These are phyloP conservation scores for Nixonia krombeini DNA, from an alignment of 1,140 invertebrate species.

Conservation along the genomic window DNA sequence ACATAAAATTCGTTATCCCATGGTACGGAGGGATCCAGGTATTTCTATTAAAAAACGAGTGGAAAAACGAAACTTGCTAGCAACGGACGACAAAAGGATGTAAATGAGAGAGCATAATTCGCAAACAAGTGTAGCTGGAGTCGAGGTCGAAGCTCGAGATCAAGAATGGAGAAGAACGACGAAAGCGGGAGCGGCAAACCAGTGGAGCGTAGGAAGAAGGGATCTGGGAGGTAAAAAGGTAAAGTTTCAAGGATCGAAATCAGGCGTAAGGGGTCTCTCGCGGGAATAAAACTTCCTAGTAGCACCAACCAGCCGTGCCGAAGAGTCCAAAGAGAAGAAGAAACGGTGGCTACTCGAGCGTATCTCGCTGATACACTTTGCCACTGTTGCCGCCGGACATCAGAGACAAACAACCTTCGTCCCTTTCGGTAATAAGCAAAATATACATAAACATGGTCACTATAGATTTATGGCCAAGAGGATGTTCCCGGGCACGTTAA, in stretches of 20 bases:
- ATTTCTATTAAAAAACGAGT: slow-evolving; percentile 26
- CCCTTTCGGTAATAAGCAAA: slow-evolving; percentile 50
- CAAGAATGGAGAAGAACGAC: slow-evolving; percentile 23
- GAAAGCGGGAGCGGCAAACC: slow-evolving; percentile 33
- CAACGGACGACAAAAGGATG: slow-evolving; percentile 59
- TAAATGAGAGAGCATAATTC: slow-evolving; percentile 63
- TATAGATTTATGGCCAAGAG: slow-evolving; percentile 2
- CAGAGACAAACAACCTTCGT: slow-evolving; percentile 38
- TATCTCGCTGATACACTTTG: slow-evolving; percentile 51
- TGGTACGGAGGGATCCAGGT: too few species aligned
- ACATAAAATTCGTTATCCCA: too few species aligned
- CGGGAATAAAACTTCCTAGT: slow-evolving; percentile 54
- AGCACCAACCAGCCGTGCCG: slow-evolving; percentile 44
- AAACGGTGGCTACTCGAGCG: slow-evolving; percentile 46
- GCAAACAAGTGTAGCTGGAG: slow-evolving; percentile 59
- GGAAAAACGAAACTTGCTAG: slow-evolving; percentile 45
- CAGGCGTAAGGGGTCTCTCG: slow-evolving; percentile 58
- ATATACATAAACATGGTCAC: slow-evolving; percentile 39
- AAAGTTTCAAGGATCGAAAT: slow-evolving; percentile 64
- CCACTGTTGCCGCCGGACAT: slow-evolving; percentile 31
- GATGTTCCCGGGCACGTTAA: slow-evolving; percentile 7
- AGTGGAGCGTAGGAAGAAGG: slow-evolving; percentile 45
- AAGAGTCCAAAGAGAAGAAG: slow-evolving; percentile 32
- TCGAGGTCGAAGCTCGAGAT: slow-evolving; percentile 33
- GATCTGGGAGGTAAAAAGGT: slow-evolving; percentile 45